phyloP scores from a whole-genome alignment of 1,140 invertebrate genomes.

The Contarinia nasturtii region DNA sequence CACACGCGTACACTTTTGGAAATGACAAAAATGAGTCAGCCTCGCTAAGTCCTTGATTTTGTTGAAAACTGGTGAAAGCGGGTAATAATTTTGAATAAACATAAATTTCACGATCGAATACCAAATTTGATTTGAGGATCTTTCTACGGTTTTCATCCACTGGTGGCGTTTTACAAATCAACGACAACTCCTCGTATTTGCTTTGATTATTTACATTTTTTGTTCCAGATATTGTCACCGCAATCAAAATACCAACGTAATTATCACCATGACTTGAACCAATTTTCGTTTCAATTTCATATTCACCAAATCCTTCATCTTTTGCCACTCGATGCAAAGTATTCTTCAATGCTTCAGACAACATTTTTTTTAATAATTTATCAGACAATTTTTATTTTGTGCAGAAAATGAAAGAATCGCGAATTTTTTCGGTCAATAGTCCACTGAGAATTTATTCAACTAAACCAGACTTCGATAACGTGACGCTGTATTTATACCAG shows the following conservation, averaged over 20 bases:
- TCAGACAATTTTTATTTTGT: no score
- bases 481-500: no score
- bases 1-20: slow-evolving; percentile 10
- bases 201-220: no score
- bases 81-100: slow-evolving; percentile 12
- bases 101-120: slow-evolving; percentile 9
- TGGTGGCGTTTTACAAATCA: slow-evolving; percentile 1
- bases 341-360: no score
- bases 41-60: slow-evolving; percentile 5
- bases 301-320: slow-evolving; percentile 1
- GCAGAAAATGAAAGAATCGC: no score
- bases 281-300: not conserved
- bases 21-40: slow-evolving; percentile 9
- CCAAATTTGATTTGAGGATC: not conserved
- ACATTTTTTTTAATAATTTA: no score
- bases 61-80: slow-evolving; percentile 10
- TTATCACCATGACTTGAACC: slow-evolving; percentile 2
- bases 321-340: not conserved
- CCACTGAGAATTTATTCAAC: no score
- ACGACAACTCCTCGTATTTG: not conserved
- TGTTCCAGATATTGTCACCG: not conserved
- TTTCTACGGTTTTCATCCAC: not conserved
- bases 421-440: no score
- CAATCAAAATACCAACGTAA: not conserved
- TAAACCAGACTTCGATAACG: no score